phyloP scores from a whole-genome alignment of 2,888 invertebrate species.

The Boloria selene region DNA sequence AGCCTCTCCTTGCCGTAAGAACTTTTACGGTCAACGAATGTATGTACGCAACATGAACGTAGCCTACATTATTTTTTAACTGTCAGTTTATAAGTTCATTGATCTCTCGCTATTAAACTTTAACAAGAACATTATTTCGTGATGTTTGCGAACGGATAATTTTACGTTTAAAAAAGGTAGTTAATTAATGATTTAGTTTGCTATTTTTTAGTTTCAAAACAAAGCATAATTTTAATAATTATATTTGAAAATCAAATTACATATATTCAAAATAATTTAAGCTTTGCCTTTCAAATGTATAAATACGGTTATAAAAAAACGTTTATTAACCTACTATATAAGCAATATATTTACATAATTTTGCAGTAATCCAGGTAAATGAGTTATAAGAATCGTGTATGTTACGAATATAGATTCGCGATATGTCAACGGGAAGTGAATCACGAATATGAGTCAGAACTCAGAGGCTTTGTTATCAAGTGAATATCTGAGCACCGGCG shows the following conservation, averaged over 20 bases:
- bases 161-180: background rate
- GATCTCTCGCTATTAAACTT: conserved; percentile 71
- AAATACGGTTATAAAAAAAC: no score
- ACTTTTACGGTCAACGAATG: conserved; percentile 80
- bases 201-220: no score
- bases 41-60: conserved; percentile 78
- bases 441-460: conserved; percentile 57
- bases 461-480: conserved; percentile 63
- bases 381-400: conserved; percentile 42
- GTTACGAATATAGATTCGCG: conserved; percentile 54
- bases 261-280: no score
- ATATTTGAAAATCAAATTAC: no score
- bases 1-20: conserved; percentile 69
- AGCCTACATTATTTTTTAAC: conserved; percentile 82
- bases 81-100: conserved; percentile 79
- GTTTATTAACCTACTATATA: no score
- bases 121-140: conserved; percentile 73
- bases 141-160: conserved; percentile 50
- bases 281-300: no score
- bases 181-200: background rate
- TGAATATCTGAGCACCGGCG: conserved; percentile 56
- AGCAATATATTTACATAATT: background rate
- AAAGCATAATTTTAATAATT: no score
- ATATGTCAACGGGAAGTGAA: conserved; percentile 65
- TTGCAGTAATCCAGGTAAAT: background rate